A percentile compares a stretch with the other conserved stretches of the same genome.
Conservation (phyloP, 2,888 invertebrate species). For the Nasonia oneida region DNA sequence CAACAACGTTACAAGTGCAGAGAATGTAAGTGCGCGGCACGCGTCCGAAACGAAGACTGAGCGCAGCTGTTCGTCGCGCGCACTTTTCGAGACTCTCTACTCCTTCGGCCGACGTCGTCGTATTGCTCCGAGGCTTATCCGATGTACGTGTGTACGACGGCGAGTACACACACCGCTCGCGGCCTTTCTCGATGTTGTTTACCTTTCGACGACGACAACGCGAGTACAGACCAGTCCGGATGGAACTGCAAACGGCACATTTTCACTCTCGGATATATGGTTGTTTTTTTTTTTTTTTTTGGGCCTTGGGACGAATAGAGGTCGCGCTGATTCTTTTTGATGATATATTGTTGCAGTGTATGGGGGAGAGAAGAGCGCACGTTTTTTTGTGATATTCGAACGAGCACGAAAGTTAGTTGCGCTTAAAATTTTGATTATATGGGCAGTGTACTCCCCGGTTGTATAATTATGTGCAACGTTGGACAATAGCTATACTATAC, state of each 20-base stretch:
- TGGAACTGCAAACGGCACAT: neutral
- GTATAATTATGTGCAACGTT: too few species aligned
- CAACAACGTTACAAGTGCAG: neutral
- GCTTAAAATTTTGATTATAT: neutral
- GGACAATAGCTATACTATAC: too few species aligned
- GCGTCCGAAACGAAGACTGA: slow-evolving; percentile 1
- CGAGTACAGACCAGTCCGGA: neutral
- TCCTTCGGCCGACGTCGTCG: neutral
- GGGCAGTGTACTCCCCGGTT: neutral
- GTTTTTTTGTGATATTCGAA: neutral
- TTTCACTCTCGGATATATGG: neutral
- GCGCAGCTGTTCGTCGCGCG: slow-evolving; percentile 21
- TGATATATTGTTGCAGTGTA: neutral
- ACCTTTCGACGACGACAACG: slow-evolving; percentile 16
- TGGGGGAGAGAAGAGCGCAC: neutral
- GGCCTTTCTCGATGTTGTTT: slow-evolving; percentile 11
- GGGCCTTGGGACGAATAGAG: neutral
- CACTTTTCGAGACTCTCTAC: slow-evolving; percentile 2
- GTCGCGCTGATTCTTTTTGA: neutral
- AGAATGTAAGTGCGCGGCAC: neutral
- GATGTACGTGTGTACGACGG: neutral
- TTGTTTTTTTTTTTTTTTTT: neutral
- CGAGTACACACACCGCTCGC: neutral
- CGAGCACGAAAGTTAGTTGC: neutral
- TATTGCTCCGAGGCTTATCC: slow-evolving; percentile 16